Conservation (phyloP, 2,888 invertebrate genomes). For the Pachymerium ferrugineum region DNA sequence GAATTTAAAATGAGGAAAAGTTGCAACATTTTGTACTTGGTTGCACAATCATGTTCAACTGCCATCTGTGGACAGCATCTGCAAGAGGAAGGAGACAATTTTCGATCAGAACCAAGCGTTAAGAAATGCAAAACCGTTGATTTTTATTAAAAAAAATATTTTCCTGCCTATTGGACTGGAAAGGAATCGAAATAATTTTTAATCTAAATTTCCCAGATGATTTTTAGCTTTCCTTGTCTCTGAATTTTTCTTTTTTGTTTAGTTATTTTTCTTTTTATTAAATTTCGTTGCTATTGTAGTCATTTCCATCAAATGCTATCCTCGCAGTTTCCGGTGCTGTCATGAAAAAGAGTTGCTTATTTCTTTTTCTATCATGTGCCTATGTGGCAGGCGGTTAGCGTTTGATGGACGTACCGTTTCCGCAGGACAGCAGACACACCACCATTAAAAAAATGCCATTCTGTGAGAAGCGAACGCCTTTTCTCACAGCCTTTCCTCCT, state of each 20-base stretch:
- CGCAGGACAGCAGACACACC: background rate
- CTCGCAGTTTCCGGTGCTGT: background rate
- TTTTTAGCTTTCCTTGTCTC: no score
- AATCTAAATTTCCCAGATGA: no score
- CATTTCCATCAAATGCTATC: background rate
- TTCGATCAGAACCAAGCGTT: no score
- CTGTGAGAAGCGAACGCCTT: background rate
- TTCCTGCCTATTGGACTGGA: no score
- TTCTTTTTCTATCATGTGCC: background rate
- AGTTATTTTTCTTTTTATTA: no score
- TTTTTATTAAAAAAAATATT: no score
- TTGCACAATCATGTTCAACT: background rate
- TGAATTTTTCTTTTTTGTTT: no score
- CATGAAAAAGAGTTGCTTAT: background rate
- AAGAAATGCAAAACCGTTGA: no score
- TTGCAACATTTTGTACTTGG: conserved; percentile 8
- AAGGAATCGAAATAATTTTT: no score
- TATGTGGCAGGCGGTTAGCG: conserved; percentile 3
- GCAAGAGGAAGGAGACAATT: background rate
- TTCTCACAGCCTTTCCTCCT: background rate
- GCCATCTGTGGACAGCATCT: background rate
- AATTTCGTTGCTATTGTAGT: background rate
- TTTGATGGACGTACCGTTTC: conserved; percentile 8
- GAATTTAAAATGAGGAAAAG: conserved; percentile 8
- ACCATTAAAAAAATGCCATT: background rate